phyloP scores from a whole-genome alignment of 2,888 invertebrate genomes.

The Tenodera sinensis region DNA sequence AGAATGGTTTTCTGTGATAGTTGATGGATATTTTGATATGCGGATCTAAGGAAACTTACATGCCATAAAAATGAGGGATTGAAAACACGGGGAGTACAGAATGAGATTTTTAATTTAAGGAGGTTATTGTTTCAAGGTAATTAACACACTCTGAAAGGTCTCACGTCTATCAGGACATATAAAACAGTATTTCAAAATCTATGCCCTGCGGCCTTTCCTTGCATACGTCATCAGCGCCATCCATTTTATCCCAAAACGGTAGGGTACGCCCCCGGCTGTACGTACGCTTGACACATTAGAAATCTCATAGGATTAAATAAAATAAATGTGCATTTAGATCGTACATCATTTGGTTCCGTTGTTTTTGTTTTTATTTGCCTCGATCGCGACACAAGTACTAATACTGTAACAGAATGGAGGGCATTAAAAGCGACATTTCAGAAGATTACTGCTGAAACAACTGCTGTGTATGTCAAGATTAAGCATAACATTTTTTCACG shows the following conservation, averaged over 20 bases:
- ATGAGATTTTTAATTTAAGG: no score
- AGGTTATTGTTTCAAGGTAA: neutral
- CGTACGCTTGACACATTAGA: neutral
- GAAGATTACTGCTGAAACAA: neutral
- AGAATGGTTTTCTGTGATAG: no score
- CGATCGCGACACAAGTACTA: neutral
- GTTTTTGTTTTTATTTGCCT: neutral
- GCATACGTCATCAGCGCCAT: neutral
- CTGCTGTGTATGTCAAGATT: neutral
- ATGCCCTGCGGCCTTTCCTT: neutral
- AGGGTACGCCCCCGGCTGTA: no score
- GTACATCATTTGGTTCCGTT: neutral
- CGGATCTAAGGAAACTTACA: no score
- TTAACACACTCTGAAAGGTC: neutral
- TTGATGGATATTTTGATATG: no score
- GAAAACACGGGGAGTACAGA: no score
- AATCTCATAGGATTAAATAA: conserved; percentile 19
- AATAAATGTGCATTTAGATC: conserved; percentile 2
- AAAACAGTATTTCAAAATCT: neutral
- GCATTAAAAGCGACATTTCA: neutral
- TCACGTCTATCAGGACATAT: neutral
- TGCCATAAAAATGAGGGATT: no score
- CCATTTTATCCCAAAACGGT: neutral
- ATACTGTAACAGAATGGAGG: neutral
- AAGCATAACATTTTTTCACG: neutral